Evolutionary conservation across 2,797 vertebrate genomes (phyloP).

Genomic region (Macropus fuliginosus): DNA sequence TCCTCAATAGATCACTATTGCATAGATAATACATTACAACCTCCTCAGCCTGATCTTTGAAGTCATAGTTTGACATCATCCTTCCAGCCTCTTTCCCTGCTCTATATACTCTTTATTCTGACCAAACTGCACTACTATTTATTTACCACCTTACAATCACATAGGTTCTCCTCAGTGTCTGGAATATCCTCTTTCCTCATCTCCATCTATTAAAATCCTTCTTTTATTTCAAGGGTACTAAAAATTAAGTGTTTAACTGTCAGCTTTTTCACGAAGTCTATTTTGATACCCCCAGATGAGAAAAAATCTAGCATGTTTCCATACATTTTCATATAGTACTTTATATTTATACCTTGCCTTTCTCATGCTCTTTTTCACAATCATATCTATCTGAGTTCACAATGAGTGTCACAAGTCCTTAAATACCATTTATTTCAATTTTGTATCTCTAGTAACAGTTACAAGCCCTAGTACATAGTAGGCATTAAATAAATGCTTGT

Average conservation of each 20-base stretch:
- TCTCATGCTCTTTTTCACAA: not conserved
- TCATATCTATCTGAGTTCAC: not conserved
- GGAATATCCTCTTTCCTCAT: not conserved
- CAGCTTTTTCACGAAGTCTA: not conserved
- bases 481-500: not conserved
- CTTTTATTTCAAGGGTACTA: not conserved
- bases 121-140: not conserved
- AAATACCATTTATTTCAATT: not conserved
- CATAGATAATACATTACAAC: not conserved
- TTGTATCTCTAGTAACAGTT: not conserved
- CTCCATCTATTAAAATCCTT: not conserved
- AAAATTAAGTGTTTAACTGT: not conserved
- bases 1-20: not conserved
- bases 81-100: not conserved
- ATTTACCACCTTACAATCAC: not conserved
- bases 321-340: not conserved
- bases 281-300: not conserved
- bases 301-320: not conserved
- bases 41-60: not conserved
- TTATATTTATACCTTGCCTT: not conserved
- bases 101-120: not conserved
- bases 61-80: not conserved
- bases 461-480: not conserved
- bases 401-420: not conserved
- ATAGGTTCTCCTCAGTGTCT: not conserved